Percentiles rank a stretch among this genome's conserved stretches.
Conservation (phyloP, 2,888 invertebrate genomes). For the Ditylenchus weischeri region DNA sequence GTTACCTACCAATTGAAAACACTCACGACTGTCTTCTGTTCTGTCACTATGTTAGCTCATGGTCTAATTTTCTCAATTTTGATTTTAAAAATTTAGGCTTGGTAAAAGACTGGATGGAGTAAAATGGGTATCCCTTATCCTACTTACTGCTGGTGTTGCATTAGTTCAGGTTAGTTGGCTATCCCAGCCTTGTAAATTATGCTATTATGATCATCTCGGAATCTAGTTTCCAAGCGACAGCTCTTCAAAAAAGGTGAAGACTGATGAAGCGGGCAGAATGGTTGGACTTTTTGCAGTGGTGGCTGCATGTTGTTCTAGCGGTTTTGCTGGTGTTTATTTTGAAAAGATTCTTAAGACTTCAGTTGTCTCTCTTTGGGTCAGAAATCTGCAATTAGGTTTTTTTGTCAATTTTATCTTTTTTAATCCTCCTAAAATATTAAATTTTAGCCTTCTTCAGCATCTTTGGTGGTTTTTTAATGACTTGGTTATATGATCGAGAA, state of each 20-base stretch:
- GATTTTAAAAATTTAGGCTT: conserved; percentile 60
- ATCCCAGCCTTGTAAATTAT: not conserved
- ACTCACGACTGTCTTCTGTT: conserved; percentile 95
- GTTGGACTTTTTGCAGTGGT: conserved; percentile 62
- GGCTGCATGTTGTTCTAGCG: conserved; percentile 63
- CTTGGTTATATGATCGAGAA: conserved; percentile 60
- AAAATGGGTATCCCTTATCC: conserved; percentile 82
- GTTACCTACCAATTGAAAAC: conserved; percentile 96
- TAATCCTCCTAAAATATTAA: not conserved
- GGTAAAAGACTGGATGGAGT: conserved; percentile 72
- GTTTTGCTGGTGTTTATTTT: conserved; percentile 66
- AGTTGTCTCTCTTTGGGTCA: conserved; percentile 62
- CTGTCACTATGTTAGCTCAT: conserved; percentile 71
- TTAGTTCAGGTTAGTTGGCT: conserved; percentile 60
- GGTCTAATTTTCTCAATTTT: too few species aligned
- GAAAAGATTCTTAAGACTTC: conserved; percentile 64
- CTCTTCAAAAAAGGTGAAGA: not conserved
- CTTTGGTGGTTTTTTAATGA: conserved; percentile 60
- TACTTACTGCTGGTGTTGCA: conserved; percentile 71
- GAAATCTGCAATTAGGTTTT: conserved; percentile 63
- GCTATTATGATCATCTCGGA: not conserved
- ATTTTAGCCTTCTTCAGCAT: conserved; percentile 61
- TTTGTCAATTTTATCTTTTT: not conserved
- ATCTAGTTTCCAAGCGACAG: conserved; percentile 1
- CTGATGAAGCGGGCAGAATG: not conserved